Evolutionary conservation across 2,888 invertebrate genomes (phyloP).

Genomic region (Leptothorax acervorum): DNA sequence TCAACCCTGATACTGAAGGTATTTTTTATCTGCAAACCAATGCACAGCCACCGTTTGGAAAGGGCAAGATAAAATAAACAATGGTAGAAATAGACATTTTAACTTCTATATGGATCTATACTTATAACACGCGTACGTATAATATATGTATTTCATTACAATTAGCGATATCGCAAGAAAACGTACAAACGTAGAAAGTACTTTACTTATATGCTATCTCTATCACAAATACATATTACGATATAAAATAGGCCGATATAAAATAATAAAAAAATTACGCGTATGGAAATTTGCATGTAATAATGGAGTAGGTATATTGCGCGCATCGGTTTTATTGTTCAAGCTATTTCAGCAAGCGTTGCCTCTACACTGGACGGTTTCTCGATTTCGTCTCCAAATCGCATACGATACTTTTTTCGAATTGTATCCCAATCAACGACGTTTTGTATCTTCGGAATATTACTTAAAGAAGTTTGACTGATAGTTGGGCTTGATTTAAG

Average conservation of each 20-base stretch:
- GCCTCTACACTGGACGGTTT: conserved; percentile 72
- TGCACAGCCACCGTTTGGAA: conserved; percentile 87
- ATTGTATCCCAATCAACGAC: conserved; percentile 86
- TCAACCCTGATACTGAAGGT: conserved; percentile 85
- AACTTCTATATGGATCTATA: conserved; percentile 6
- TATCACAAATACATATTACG: conserved; percentile 9
- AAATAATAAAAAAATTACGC: conserved; percentile 35
- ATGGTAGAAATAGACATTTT: not conserved
- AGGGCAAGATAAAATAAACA: conserved; percentile 75
- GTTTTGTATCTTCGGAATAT: conserved; percentile 83
- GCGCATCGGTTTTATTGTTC: not conserved
- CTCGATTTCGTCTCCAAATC: conserved; percentile 83
- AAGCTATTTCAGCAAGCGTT: conserved; percentile 34
- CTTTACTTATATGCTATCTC: conserved; percentile 19
- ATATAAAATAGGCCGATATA: conserved; percentile 9
- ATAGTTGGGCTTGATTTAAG: conserved; percentile 81
- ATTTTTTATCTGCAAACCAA: conserved; percentile 89
- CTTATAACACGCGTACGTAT: not conserved
- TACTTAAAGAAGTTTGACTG: conserved; percentile 82
- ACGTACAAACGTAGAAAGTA: conserved; percentile 53
- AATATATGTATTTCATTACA: conserved; percentile 26
- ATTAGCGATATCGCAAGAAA: conserved; percentile 13
- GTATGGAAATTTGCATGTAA: not conserved
- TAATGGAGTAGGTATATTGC: not conserved
- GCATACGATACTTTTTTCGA: conserved; percentile 85